Base-by-base conservation (phyloP, 2,888 invertebrate species). In the Atethmia centrago region DNA sequence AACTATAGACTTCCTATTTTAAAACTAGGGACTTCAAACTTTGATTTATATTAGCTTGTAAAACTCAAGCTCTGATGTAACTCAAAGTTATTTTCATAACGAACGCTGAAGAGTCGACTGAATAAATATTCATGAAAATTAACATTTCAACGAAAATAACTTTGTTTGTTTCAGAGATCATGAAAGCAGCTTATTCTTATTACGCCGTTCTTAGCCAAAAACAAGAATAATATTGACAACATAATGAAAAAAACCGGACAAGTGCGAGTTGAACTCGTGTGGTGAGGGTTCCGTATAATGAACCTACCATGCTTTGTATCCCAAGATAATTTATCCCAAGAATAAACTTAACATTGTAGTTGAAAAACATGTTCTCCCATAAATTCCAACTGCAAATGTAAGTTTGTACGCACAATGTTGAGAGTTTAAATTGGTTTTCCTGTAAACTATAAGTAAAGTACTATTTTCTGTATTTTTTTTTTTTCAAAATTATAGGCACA, bases 151-250 rank as follows among this genome's bases (percentile, higher is more conserved):
- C 31, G 45, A 71, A 76, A 65, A 61, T 36, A 61, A 75, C 53
- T 76, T 78, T 84, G 74, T 83, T 84, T 79, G 77, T 95, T 95
- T 78, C 94, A 96, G 95, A 95, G 95, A 95, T 96, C 71, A 92
- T 96, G 92, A 86, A 85, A 77, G 86, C 84, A 56, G 87, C 89
- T 8, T 87, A 88, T 73, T 87, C 85, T 14, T 88, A 86, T 53
- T 87, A 88, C 49, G 85, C 87, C 25, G 82, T 88, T 4, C 76
- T 88, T 1, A 87, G 83, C 51, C 87, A 88, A 77, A 89, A 72
- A 62, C 51, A 71, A 61, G 70, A 77, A 64, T 55, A 56, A 25
- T n/a, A n/a, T 31, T 25, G 16, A 40, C 40, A 36, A n/a, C 2
- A 51, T 16, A 51, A 8, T 31, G 16, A n/a, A 9, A 28, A 84